Conservation (phyloP, 1,140 invertebrate species). For the Trypoxylus dichotomus region DNA sequence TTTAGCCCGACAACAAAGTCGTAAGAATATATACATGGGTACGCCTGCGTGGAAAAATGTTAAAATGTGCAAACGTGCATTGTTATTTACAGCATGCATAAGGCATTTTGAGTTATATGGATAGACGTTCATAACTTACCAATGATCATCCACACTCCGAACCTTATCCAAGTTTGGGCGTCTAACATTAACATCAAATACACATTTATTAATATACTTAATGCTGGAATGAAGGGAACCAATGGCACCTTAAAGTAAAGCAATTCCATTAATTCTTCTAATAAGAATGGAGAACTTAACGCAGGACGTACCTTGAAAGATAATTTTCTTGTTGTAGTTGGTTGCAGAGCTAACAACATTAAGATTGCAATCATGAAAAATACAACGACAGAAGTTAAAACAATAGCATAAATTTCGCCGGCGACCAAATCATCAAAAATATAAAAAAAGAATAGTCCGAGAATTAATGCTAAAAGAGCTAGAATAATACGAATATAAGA, state of each 20-base stretch:
- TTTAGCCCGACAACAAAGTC: neutral
- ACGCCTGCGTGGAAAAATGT: slow-evolving; percentile 12
- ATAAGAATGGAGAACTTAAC: no score
- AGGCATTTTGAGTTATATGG: neutral
- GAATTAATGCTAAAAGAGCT: slow-evolving; percentile 50
- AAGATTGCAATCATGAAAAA: slow-evolving; percentile 52
- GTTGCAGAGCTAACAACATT: slow-evolving; percentile 55
- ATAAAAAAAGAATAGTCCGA: slow-evolving; percentile 39
- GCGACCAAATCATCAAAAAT: slow-evolving; percentile 35
- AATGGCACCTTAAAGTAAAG: slow-evolving; percentile 70
- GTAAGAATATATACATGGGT: neutral
- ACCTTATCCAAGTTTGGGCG: slow-evolving; percentile 81
- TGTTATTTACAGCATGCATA: slow-evolving; percentile 15
- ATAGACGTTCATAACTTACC: slow-evolving; percentile 52
- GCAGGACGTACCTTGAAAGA: slow-evolving; percentile 58
- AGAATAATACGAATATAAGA: slow-evolving; percentile 35
- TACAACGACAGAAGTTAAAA: slow-evolving; percentile 47
- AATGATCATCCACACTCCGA: slow-evolving; percentile 78
- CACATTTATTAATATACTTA: slow-evolving; percentile 84
- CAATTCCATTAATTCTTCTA: neutral
- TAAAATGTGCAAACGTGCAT: slow-evolving; percentile 9
- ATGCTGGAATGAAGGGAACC: slow-evolving; percentile 80
- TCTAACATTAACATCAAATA: slow-evolving; percentile 88
- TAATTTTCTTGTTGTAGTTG: slow-evolving; percentile 51
- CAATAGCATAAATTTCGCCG: slow-evolving; percentile 45